Base-by-base conservation (phyloP, 64 coral and sea anemone genomes). In the Pocillopora damicornis region DNA sequence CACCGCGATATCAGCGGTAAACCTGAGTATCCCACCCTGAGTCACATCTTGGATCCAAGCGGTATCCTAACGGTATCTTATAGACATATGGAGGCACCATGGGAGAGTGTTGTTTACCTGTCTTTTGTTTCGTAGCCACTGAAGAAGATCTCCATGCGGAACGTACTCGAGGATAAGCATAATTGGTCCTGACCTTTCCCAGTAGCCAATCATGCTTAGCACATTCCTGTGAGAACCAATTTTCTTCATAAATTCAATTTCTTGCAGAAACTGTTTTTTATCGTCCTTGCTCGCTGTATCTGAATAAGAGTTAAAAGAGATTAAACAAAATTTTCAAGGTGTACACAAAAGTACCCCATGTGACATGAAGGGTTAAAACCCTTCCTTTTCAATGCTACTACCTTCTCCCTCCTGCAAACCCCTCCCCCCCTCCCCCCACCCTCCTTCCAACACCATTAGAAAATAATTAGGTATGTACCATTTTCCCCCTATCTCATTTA, bases 101-200 rank as follows among this genome's bases (percentile, higher is more conserved):
- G 42, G 42, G 42, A 51, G 42, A 51, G 7, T 51, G 7, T 51
- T 51, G 42, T 51, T 22, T n/a, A 69, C 66, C 66, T 57, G 36
- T 56, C 75, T 14, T 45, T 77, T 77, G 2, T 57, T 45, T 45
- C 75, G 20, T 7, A 77, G 75, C 75, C 77, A 79, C 11, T 61
- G 77, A 79, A 61, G 77, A 15, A 79, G 58, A 30, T 79, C 57
- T 34, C 77, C 23, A 13, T 79, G 23, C 30, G 77, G 77, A 26
- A 79, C 58, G 26, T 79, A 79, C 20, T 79, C 77, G 23, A 79
- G 14, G 16, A 79, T 79, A 1, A 79, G 12, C 56, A 60, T 13
- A 23, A 79, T 60, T 11, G 77, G 77, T 23, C 23, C 58, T 15
- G 77, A 23, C 10, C 2, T 79, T 0, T 30, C 26, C 77, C 77